These are phyloP conservation scores for Zoroaster sp. DNA, from an alignment of 53 echinoderm and acorn worm genomes.

Conservation along the genomic window DNA sequence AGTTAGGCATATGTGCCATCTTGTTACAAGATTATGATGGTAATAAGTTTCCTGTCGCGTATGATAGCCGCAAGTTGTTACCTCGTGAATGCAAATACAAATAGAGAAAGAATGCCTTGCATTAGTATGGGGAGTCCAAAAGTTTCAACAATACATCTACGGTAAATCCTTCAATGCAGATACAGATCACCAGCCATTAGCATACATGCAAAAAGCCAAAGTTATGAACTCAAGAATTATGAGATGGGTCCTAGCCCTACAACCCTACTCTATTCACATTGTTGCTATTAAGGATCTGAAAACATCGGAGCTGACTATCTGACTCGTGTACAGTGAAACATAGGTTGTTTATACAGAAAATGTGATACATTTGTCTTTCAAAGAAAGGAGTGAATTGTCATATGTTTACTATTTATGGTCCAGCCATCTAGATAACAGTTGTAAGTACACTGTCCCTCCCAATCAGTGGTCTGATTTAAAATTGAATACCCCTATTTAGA, in stretches of 20 bases:
- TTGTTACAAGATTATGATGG: constrained; percentile 12
- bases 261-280: constrained; percentile 12
- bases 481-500: too few species aligned
- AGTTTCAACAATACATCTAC: constrained; percentile 36
- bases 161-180: constrained; percentile 1
- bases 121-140: constrained; percentile 21
- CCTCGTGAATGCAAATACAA: not conserved
- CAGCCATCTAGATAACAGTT: too few species aligned
- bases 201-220: constrained; percentile 45
- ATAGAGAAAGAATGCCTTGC: constrained; percentile 43
- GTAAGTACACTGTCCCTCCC: too few species aligned
- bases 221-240: constrained; percentile 10
- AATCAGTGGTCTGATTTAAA: too few species aligned
- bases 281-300: constrained; percentile 31
- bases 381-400: constrained; percentile 1
- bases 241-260: constrained; percentile 42
- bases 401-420: too few species aligned
- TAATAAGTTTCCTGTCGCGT: constrained; percentile 27
- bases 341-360: not conserved
- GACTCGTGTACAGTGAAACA: not conserved
- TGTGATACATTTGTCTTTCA: not conserved
- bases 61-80: constrained; percentile 41
- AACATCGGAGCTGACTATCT: constrained; percentile 42
- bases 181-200: constrained; percentile 37
- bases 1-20: constrained; percentile 13